phyloP scores from a whole-genome alignment of 2,888 invertebrate species.

The Eupelmus urozonus region DNA sequence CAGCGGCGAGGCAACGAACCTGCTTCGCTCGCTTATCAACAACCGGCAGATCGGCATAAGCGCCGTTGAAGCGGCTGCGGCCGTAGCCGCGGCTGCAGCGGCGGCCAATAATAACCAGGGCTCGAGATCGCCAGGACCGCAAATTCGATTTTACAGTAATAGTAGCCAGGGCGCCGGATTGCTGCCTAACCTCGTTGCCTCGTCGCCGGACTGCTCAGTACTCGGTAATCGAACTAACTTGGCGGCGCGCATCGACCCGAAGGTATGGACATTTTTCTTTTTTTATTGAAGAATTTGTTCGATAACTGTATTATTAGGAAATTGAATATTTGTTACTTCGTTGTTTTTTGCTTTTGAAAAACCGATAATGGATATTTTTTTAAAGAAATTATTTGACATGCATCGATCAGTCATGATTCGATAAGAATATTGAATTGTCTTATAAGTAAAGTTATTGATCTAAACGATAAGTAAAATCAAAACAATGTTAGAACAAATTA shows the following conservation, averaged over 20 bases:
- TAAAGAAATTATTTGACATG: too few species aligned
- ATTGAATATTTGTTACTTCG: too few species aligned
- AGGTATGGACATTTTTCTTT: conserved; percentile 64
- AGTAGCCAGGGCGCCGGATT: conserved; percentile 67
- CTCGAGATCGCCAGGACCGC: conserved; percentile 63
- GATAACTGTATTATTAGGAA: background rate
- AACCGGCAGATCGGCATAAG: conserved; percentile 87
- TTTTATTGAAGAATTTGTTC: background rate
- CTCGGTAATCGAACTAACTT: conserved; percentile 75
- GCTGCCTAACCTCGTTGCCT: conserved; percentile 63
- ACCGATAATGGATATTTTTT: too few species aligned
- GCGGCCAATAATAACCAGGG: background rate
- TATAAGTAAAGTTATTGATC: too few species aligned
- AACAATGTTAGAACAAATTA: too few species aligned
- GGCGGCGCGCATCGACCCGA: conserved; percentile 70
- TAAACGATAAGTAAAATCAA: too few species aligned
- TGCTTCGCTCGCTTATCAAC: conserved; percentile 87
- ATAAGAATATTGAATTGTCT: too few species aligned
- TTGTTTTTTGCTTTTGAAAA: too few species aligned
- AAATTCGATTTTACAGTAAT: conserved; percentile 81
- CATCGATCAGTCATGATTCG: too few species aligned
- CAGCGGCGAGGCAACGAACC: conserved; percentile 85
- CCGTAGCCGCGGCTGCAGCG: conserved; percentile 1
- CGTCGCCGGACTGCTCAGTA: conserved; percentile 74
- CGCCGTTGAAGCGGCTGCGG: conserved; percentile 62